phyloP scores from a whole-genome alignment of 2,888 invertebrate species.

The Torymus tubicola region DNA sequence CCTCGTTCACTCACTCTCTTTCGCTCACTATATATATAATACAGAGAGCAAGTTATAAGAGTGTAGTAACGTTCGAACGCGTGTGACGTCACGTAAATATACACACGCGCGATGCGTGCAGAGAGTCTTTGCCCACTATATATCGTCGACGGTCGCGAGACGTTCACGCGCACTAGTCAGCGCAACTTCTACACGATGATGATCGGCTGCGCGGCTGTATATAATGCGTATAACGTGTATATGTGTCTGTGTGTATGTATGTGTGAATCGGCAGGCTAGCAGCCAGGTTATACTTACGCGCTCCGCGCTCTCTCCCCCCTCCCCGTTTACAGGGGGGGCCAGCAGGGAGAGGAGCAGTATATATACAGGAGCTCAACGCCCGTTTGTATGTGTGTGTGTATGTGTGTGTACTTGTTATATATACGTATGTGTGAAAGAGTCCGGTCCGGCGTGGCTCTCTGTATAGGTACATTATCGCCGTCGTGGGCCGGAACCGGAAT shows the following conservation, averaged over 20 bases:
- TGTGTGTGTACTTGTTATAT: background rate
- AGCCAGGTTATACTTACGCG: background rate
- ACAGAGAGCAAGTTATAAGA: too few relatives aligned
- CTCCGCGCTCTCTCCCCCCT: background rate
- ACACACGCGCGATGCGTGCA: background rate
- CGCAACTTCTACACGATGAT: too few relatives aligned
- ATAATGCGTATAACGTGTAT: too few relatives aligned
- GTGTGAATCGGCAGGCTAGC: conserved; percentile 1
- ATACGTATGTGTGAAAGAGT: background rate
- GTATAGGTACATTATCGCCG: background rate
- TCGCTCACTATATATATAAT: background rate
- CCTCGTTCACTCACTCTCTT: background rate
- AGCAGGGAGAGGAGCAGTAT: too few relatives aligned
- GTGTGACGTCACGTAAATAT: background rate
- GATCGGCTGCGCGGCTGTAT: too few relatives aligned
- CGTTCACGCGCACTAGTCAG: too few relatives aligned
- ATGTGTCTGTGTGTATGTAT: background rate
- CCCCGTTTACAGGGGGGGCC: too few relatives aligned
- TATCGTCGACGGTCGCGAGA: background rate
- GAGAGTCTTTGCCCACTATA: background rate
- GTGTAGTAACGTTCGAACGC: background rate
- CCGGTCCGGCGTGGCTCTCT: conserved; percentile 5
- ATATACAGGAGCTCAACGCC: too few relatives aligned
- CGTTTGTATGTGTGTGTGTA: background rate
- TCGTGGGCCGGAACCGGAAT: conserved; percentile 7